Evolutionary conservation across 2,888 invertebrate species (phyloP).

Genomic region (Xestia c-nigrum): DNA sequence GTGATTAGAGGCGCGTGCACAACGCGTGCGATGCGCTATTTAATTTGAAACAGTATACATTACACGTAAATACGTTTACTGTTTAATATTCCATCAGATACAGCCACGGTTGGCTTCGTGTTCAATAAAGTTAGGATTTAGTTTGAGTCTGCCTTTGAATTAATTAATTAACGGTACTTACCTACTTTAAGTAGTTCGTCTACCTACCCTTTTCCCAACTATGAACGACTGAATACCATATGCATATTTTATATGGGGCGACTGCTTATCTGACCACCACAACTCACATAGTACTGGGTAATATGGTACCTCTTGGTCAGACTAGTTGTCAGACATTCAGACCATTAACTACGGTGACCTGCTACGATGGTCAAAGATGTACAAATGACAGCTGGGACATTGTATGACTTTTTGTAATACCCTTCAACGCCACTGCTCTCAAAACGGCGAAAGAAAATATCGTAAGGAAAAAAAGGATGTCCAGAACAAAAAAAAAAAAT

Average conservation of each 20-base stretch:
- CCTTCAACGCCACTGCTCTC: too few species aligned
- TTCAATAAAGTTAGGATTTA: slow-evolving; percentile 48
- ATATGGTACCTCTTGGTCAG: background rate
- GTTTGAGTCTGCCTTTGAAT: slow-evolving; percentile 19
- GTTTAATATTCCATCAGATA: slow-evolving; percentile 73
- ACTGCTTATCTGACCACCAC: background rate
- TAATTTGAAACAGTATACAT: slow-evolving; percentile 81
- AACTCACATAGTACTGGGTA: background rate
- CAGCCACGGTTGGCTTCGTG: slow-evolving; percentile 60
- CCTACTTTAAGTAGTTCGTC: background rate
- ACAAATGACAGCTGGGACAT: background rate
- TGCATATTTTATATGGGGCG: background rate
- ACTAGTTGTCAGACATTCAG: background rate
- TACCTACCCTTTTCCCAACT: background rate
- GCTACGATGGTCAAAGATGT: background rate
- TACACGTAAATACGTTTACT: slow-evolving; percentile 74
- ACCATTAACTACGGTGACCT: background rate
- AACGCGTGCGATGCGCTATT: slow-evolving; percentile 84
- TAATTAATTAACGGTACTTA: slow-evolving; percentile 37
- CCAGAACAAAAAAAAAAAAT: background rate
- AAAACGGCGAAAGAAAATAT: background rate
- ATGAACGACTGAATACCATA: background rate
- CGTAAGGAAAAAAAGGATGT: background rate
- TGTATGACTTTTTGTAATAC: background rate
- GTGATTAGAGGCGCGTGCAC: slow-evolving; percentile 87